Conservation (phyloP, 2,888 invertebrate genomes). For the Flabesymbios commensalis region DNA sequence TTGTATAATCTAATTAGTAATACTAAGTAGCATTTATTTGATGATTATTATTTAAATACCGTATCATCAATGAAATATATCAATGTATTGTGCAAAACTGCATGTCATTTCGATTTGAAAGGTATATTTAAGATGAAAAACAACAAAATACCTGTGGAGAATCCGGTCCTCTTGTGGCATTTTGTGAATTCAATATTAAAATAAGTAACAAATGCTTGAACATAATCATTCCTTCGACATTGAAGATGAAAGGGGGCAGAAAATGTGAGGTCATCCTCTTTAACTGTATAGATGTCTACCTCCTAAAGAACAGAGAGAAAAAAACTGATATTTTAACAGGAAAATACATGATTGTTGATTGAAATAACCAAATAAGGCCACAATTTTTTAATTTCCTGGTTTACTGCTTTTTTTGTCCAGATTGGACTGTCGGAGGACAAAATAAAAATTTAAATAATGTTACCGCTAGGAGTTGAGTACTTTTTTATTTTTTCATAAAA, state of each 20-base stretch:
- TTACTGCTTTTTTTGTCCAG: too few relatives aligned
- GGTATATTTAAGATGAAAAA: neutral
- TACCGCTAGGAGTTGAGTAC: neutral
- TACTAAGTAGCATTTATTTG: too few relatives aligned
- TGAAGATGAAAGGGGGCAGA: slow-evolving; percentile 71
- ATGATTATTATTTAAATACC: too few relatives aligned
- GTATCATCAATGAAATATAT: too few relatives aligned
- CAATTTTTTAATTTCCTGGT: too few relatives aligned
- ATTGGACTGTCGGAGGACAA: too few relatives aligned
- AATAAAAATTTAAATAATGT: too few relatives aligned
- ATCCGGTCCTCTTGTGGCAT: slow-evolving; percentile 97
- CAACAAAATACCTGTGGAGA: slow-evolving; percentile 74
- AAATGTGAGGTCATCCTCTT: slow-evolving; percentile 90
- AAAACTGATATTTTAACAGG: neutral
- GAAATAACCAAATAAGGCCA: too few relatives aligned
- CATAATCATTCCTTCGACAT: slow-evolving; percentile 84
- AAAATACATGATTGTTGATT: neutral
- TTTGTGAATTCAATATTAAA: slow-evolving; percentile 99
- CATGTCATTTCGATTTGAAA: too few relatives aligned
- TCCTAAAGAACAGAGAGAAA: slow-evolving; percentile 65
- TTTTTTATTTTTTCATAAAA: too few relatives aligned
- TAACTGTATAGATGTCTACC: slow-evolving; percentile 97
- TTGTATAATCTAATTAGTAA: too few relatives aligned
- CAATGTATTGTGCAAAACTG: too few relatives aligned
- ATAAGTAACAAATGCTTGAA: slow-evolving; percentile 97